Evolutionary conservation across 2,113 vertebrate species (phyloP).

Genomic region (Onychorhynchus coronatus): DNA sequence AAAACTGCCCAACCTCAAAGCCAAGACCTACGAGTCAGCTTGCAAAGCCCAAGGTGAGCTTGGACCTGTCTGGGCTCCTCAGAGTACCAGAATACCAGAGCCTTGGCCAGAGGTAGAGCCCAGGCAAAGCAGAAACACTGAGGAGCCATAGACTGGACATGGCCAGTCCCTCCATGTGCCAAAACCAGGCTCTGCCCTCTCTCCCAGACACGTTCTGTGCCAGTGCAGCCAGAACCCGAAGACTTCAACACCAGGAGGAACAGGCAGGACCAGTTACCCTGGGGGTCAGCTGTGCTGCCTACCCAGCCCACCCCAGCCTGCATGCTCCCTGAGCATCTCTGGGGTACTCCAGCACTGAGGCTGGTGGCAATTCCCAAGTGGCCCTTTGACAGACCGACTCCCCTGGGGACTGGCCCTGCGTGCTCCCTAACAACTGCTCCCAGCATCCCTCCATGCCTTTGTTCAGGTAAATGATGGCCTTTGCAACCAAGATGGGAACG

Average conservation of each 20-base stretch:
- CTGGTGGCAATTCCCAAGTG: not conserved
- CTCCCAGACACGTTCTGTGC: not conserved
- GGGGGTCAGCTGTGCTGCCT: not conserved
- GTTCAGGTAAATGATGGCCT: conserved; percentile 45
- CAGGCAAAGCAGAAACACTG: not conserved
- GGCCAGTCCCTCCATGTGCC: not conserved
- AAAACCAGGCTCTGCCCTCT: not conserved
- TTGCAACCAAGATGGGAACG: conserved; percentile 1
- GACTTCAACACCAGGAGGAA: not conserved
- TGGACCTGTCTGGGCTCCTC: not conserved
- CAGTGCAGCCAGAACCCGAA: not conserved
- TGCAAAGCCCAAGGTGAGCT: not conserved
- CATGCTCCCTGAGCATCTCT: not conserved
- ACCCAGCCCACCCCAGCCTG: not conserved
- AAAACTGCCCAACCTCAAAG: not conserved
- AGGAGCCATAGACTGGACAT: fast-evolving
- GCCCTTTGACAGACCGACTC: not conserved
- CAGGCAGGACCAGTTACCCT: not conserved
- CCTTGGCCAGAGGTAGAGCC: not conserved
- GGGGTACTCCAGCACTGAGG: not conserved
- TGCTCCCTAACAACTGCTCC: not conserved
- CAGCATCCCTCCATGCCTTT: conserved; percentile 23
- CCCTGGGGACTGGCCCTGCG: not conserved
- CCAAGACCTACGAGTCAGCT: not conserved
- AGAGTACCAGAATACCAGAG: not conserved